Conservation (phyloP, 2,113 vertebrate species). For the Corvus cornix region DNA sequence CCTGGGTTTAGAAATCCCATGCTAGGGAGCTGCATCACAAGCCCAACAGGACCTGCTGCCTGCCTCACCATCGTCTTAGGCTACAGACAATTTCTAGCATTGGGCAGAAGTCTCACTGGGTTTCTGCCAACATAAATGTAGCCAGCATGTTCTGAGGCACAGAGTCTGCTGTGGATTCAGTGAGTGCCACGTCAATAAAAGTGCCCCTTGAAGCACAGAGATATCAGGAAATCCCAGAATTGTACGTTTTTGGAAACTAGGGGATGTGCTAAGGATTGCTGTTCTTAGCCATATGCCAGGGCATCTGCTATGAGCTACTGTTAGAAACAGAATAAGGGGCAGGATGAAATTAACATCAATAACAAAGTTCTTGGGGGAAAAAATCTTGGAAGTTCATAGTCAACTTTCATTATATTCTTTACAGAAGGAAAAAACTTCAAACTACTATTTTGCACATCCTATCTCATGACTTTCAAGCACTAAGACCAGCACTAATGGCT, state of each 20-base stretch:
- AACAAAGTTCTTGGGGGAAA: not conserved
- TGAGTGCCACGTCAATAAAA: not conserved
- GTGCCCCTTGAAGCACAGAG: not conserved
- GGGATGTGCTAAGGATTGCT: not conserved
- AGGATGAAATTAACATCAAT: not conserved
- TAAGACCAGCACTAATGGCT: not conserved
- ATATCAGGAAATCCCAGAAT: not conserved
- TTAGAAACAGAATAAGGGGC: not conserved
- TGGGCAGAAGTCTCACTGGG: not conserved
- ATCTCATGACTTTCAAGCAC: not conserved
- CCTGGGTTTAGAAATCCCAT: not conserved
- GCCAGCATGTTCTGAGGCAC: not conserved
- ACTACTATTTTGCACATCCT: not conserved
- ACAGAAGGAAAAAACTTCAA: not conserved
- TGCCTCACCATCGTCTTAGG: not conserved
- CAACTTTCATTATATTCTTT: not conserved
- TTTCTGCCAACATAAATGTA: not conserved
- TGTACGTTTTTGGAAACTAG: not conserved
- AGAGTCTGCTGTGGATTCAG: not conserved
- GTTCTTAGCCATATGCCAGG: not conserved
- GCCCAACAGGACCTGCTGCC: not conserved
- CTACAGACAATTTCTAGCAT: not conserved
- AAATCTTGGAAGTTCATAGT: not conserved
- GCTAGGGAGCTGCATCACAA: not conserved
- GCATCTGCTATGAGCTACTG: not conserved